phyloP scores from a whole-genome alignment of 2,113 vertebrate genomes.

The Entelurus aequoreus region DNA sequence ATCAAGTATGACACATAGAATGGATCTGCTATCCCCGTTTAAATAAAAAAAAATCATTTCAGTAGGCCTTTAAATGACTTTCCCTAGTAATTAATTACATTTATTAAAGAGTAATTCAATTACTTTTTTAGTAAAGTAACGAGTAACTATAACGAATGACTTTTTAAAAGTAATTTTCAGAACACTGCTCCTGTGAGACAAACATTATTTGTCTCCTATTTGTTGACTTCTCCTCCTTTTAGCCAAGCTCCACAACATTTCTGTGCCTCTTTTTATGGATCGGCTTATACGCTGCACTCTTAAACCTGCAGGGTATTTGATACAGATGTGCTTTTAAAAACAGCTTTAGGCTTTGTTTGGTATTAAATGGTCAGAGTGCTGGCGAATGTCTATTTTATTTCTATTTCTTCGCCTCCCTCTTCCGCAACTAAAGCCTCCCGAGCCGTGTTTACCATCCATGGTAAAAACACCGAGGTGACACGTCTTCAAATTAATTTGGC shows the following conservation, averaged over 20 bases:
- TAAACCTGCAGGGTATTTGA: conserved; percentile 47
- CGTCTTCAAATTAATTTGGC: conserved; percentile 19
- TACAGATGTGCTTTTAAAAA: conserved; percentile 44
- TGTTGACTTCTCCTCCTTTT: conserved; percentile 10
- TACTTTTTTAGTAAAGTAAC: no score
- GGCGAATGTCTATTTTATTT: conserved; percentile 27
- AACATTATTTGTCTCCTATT: conserved; percentile 13
- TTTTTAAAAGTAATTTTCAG: no score
- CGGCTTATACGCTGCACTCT: conserved; percentile 34
- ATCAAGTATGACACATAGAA: no score
- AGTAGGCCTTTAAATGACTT: no score
- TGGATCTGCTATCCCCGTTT: no score
- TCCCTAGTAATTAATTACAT: no score
- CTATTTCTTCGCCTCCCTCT: background rate
- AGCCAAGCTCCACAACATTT: conserved; percentile 45
- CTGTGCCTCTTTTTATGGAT: conserved; percentile 50
- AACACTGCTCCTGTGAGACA: background rate
- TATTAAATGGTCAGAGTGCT: conserved; percentile 28
- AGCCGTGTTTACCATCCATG: conserved; percentile 13
- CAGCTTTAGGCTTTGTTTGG: conserved; percentile 29
- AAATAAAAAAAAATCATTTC: no score
- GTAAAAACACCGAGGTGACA: conserved; percentile 1
- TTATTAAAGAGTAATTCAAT: no score
- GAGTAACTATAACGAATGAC: no score
- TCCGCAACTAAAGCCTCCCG: conserved; percentile 3